These are phyloP conservation scores for Bhutanitis thaidina DNA, from an alignment of 2,888 invertebrate genomes.

Conservation along the genomic window DNA sequence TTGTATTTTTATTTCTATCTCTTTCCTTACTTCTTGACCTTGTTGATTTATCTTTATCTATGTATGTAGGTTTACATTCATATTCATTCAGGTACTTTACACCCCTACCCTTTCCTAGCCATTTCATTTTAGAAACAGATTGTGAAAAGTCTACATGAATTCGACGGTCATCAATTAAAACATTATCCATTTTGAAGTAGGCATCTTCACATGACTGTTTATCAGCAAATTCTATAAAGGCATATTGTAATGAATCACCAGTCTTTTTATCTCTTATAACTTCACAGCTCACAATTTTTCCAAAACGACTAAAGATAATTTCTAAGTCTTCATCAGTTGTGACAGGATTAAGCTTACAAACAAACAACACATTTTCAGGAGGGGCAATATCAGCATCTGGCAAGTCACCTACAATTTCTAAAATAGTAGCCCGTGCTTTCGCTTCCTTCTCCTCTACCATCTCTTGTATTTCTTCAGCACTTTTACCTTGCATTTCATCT, in stretches of 20 bases:
- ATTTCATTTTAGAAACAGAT: slow-evolving; percentile 96
- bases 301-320: slow-evolving; percentile 98
- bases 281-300: slow-evolving; percentile 95
- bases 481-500: slow-evolving; percentile 93
- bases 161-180: slow-evolving; percentile 97
- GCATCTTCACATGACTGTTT: slow-evolving; percentile 97
- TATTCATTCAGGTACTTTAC: slow-evolving; percentile 79
- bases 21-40: slow-evolving; percentile 30
- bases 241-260: slow-evolving; percentile 98
- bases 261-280: slow-evolving; percentile 96
- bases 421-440: slow-evolving; percentile 96
- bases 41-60: slow-evolving; percentile 31
- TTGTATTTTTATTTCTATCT: slow-evolving; percentile 26
- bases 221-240: slow-evolving; percentile 98
- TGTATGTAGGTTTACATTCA: slow-evolving; percentile 32
- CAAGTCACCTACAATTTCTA: slow-evolving; percentile 98
- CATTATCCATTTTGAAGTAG: slow-evolving; percentile 99
- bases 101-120: slow-evolving; percentile 93
- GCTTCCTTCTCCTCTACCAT: slow-evolving; percentile 95
- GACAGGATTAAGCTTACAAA: slow-evolving; percentile 99
- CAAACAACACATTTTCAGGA: slow-evolving; percentile 99
- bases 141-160: slow-evolving; percentile 99
- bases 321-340: slow-evolving; percentile 98
- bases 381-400: slow-evolving; percentile 98
- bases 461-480: slow-evolving; percentile 91